Evolutionary conservation across 2,113 vertebrate genomes (phyloP).

Genomic region (Urocynchramus pylzowi): DNA sequence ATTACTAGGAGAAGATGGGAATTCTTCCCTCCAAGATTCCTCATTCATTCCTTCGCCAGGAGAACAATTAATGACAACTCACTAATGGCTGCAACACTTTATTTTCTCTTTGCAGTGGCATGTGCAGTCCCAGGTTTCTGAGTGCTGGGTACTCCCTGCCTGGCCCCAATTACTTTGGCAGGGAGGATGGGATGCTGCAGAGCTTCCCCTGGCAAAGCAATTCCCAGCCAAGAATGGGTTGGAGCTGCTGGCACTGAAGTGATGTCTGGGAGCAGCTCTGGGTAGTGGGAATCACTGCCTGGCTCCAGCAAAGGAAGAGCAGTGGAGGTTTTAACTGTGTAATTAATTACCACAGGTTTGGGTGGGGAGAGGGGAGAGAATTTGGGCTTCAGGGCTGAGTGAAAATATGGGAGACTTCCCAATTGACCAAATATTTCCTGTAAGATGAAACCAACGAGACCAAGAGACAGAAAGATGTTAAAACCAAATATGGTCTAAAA

Average conservation of each 20-base stretch:
- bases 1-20: constrained; percentile 19
- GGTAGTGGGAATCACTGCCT: not conserved
- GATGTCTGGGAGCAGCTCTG: not conserved
- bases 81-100: not conserved
- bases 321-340: constrained; percentile 9
- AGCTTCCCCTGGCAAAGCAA: not conserved
- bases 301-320: constrained; percentile 23
- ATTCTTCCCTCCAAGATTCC: constrained; percentile 11
- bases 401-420: not conserved
- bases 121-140: not conserved
- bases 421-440: not conserved
- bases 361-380: not conserved
- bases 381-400: not conserved
- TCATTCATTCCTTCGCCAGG: constrained; percentile 8
- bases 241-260: constrained; percentile 17
- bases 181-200: not conserved
- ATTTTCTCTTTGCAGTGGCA: not conserved
- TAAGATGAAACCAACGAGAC: not conserved
- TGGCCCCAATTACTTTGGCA: constrained; percentile 41
- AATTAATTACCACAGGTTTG: constrained; percentile 33
- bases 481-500: not conserved
- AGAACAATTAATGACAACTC: constrained; percentile 54
- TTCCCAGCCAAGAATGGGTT: constrained; percentile 23
- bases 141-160: constrained; percentile 11
- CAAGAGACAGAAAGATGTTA: not conserved